Base-by-base conservation (phyloP, 1,140 invertebrate genomes). In the Subanguina moxae region DNA sequence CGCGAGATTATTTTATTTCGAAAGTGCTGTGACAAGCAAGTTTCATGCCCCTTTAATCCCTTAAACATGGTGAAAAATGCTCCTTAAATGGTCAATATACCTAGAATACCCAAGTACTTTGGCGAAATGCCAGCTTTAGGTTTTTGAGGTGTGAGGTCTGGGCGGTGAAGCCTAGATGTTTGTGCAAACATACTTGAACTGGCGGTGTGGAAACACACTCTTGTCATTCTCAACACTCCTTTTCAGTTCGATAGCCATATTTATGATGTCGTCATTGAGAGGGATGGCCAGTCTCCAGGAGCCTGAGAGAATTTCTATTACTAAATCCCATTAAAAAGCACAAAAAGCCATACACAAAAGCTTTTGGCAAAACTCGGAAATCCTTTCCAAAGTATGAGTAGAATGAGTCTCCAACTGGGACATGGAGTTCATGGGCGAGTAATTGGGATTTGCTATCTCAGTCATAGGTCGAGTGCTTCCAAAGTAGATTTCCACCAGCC, bases 401-500 rank as follows among this genome's bases (percentile, higher is more conserved):
- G 48, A 38, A 9, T 52, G 62, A n/a, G n/a, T 48, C 15, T 57
- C 48, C 25, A 52, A 57, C 46, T 28, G 42, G n/a, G 62, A 46
- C 8, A 46, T 13, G n/a, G 57, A 7, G 32, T 30, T 68, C 48
- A 52, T 52, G 8, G 48, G 48, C 8, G 48, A 67, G 67, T 5
- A 69, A 32, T 30, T 72, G 25, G 19, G 67, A 56, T 19, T 48
- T 61, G 27, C 58, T 13, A 61, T 21, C 8, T 61, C 58, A 21
- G 19, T 61, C 27, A 61, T 19, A 13, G 19, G n/a, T 21, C 58
- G 58, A 21, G 58, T 68, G 43, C 59, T 73, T 0, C 93, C 94
- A 67, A 95, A 89, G 72, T 95, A 86, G 45, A 97, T 87, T 83
- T 97, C 93, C 64, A 90, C 92, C 52, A 97, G 84, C 93, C 94